A percentile compares a stretch with the other conserved stretches of the same genome.
Conservation (phyloP, 1,140 invertebrate species). For the Cotesia typhae region DNA sequence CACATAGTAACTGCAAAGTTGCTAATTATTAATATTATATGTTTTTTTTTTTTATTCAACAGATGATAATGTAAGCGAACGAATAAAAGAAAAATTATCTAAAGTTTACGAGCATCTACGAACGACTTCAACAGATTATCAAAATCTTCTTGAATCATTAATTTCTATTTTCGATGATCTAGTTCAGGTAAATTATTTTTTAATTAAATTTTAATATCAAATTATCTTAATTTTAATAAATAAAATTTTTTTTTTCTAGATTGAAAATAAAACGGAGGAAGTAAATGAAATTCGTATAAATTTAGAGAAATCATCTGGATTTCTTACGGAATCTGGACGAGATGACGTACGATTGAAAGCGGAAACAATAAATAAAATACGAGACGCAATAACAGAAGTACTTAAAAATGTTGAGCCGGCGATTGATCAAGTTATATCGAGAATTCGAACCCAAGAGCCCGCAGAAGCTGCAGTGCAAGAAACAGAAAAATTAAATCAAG, state of each 20-base stretch:
- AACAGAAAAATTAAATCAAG: conserved; percentile 73
- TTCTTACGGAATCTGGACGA: conserved; percentile 33
- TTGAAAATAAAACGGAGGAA: conserved; percentile 52
- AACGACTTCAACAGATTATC: conserved; percentile 77
- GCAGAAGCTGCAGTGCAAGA: conserved; percentile 73
- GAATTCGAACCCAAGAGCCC: conserved; percentile 77
- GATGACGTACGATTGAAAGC: conserved; percentile 54
- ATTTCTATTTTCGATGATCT: conserved; percentile 76
- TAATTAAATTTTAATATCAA: background rate
- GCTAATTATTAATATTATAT: too few relatives aligned
- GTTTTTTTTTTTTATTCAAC: too few relatives aligned
- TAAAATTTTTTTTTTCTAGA: conserved; percentile 41
- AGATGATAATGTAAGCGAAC: conserved; percentile 59
- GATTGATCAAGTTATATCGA: conserved; percentile 71
- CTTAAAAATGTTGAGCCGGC: conserved; percentile 71
- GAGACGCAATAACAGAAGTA: conserved; percentile 69
- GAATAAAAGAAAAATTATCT: conserved; percentile 70
- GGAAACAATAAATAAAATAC: conserved; percentile 70
- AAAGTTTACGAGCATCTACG: conserved; percentile 75
- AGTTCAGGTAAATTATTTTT: conserved; percentile 66
- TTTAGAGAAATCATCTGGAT: conserved; percentile 30
- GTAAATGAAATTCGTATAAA: conserved; percentile 30
- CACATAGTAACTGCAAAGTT: too few relatives aligned
- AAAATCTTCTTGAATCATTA: conserved; percentile 77
- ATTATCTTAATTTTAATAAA: conserved; percentile 4